Evolutionary conservation across 2,113 vertebrate genomes (phyloP).

Genomic region (Oncorhynchus masou): DNA sequence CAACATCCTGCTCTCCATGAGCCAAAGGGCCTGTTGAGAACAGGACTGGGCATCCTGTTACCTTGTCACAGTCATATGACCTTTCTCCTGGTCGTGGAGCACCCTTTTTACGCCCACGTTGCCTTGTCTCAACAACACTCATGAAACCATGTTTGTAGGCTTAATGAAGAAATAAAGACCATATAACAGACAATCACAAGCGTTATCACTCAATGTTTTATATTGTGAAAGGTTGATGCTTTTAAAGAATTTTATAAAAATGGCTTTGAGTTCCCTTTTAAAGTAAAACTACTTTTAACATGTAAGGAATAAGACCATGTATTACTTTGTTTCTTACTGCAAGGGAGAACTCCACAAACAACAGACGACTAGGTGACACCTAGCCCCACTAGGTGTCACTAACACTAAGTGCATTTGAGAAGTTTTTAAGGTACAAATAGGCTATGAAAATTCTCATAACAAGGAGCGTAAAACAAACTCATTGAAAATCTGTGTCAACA

Average conservation of each 20-base stretch:
- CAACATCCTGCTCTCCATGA: neutral
- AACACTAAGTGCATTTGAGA: constrained; percentile 19
- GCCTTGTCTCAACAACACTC: too few relatives aligned
- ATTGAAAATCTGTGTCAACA: neutral
- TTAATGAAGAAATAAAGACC: too few relatives aligned
- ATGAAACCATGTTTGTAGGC: too few relatives aligned
- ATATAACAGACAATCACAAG: too few relatives aligned
- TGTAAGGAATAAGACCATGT: neutral
- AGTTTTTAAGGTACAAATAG: neutral
- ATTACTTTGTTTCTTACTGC: neutral
- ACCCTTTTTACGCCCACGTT: neutral
- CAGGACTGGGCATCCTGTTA: constrained; percentile 27
- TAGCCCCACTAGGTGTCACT: constrained; percentile 58
- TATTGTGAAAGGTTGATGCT: neutral
- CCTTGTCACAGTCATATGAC: constrained; percentile 20
- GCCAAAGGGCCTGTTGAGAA: neutral
- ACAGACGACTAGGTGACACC: neutral
- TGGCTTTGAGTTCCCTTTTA: too few relatives aligned
- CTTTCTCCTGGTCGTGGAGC: neutral
- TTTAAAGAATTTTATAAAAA: neutral
- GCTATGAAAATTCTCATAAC: constrained; percentile 15
- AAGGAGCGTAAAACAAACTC: neutral
- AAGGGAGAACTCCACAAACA: neutral
- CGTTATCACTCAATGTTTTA: neutral
- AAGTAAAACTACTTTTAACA: neutral